These are phyloP conservation scores for Thera obeliscata DNA, from an alignment of 2,888 invertebrate species.

Conservation along the genomic window DNA sequence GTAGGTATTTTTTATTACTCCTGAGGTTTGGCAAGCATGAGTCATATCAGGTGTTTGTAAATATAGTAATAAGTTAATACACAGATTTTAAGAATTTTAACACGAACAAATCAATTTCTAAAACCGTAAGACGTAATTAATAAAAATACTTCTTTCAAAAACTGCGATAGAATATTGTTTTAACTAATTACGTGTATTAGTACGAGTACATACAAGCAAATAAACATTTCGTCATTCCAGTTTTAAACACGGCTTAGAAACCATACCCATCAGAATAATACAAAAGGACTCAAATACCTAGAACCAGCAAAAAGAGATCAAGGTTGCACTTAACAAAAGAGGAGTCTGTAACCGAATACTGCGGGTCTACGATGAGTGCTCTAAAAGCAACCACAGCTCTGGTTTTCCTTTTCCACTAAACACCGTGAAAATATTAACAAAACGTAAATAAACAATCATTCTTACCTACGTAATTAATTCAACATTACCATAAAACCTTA, in stretches of 20 bases:
- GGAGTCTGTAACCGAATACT: constrained; percentile 23
- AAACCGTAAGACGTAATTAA: too few species aligned
- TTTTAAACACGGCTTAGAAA: background rate
- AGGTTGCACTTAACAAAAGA: constrained; percentile 26
- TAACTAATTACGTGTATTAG: background rate
- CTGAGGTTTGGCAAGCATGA: constrained; percentile 6
- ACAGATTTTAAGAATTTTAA: constrained; percentile 1
- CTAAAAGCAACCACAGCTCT: constrained; percentile 3
- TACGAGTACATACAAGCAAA: background rate
- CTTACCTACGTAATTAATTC: constrained; percentile 43
- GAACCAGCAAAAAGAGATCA: constrained; percentile 25
- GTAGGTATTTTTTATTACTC: background rate
- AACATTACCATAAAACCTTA: constrained; percentile 53
- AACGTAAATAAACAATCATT: constrained; percentile 30
- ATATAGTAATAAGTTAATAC: constrained; percentile 6
- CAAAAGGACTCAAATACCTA: constrained; percentile 20
- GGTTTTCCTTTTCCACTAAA: constrained; percentile 26
- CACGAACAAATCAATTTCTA: background rate
- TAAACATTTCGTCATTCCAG: background rate
- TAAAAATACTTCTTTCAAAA: background rate
- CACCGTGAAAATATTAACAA: constrained; percentile 29
- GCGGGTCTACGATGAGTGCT: background rate
- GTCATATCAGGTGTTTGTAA: constrained; percentile 21
- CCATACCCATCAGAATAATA: constrained; percentile 6
- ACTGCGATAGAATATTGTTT: background rate